phyloP scores from a whole-genome alignment of 2,888 invertebrate genomes.

The Hemaris fuciformis region DNA sequence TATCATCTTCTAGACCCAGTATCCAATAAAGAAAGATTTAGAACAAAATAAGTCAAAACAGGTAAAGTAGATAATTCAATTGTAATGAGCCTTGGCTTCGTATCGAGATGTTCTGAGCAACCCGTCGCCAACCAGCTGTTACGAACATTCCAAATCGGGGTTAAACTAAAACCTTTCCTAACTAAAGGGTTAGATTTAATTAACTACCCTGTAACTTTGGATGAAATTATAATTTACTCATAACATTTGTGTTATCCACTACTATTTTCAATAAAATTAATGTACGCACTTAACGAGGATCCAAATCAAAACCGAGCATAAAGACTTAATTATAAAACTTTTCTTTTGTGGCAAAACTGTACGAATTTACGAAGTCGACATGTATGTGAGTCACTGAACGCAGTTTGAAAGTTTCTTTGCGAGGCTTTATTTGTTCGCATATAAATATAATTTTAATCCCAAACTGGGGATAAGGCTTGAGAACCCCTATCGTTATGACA shows the following conservation, averaged over 20 bases:
- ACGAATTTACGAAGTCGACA: constrained; percentile 3
- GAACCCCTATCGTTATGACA: background rate
- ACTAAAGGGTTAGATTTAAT: constrained; percentile 30
- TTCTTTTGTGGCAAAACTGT: background rate
- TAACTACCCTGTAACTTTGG: constrained; percentile 19
- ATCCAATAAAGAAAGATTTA: background rate
- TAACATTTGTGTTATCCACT: constrained; percentile 13
- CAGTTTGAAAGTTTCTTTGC: background rate
- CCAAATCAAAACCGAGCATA: background rate
- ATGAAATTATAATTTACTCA: constrained; percentile 15
- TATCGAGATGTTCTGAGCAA: constrained; percentile 12
- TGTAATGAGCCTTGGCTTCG: constrained; percentile 9
- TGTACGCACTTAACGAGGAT: constrained; percentile 3
- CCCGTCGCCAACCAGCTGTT: constrained; percentile 17
- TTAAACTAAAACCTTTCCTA: constrained; percentile 21
- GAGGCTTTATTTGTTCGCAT: constrained; percentile 3
- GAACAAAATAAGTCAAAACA: background rate
- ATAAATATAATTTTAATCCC: background rate
- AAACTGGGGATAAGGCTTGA: background rate
- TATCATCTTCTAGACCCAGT: no score
- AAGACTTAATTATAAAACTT: constrained; percentile 12
- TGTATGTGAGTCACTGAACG: constrained; percentile 4
- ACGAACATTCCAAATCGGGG: constrained; percentile 17
- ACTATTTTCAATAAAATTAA: constrained; percentile 9
- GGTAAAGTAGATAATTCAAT: constrained; percentile 13